These are phyloP conservation scores for Halcyon badia DNA, from an alignment of 2,797 vertebrate genomes.

Conservation along the genomic window DNA sequence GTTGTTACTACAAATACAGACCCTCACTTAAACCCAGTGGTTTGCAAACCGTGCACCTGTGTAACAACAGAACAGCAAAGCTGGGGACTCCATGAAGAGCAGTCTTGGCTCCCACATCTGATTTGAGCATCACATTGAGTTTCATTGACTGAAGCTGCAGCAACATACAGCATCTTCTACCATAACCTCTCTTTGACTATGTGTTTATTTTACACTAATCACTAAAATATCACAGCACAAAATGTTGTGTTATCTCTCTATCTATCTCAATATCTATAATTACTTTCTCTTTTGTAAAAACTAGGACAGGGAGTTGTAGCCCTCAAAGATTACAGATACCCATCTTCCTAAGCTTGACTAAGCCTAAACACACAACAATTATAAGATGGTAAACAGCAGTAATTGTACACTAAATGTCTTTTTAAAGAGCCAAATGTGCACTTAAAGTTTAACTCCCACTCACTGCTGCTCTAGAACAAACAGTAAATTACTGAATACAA, in stretches of 20 bases:
- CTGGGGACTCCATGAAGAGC: background rate
- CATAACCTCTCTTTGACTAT: background rate
- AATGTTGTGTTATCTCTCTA: slow-evolving; percentile 38
- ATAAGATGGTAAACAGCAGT: slow-evolving; percentile 68
- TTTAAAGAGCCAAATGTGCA: slow-evolving; percentile 73
- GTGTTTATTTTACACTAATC: slow-evolving; percentile 31
- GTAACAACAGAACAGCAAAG: background rate
- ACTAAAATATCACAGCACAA: slow-evolving; percentile 25
- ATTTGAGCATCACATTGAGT: background rate
- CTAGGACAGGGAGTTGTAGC: slow-evolving; percentile 62
- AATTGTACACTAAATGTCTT: slow-evolving; percentile 75
- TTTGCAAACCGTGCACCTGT: background rate
- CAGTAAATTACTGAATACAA: slow-evolving; percentile 69
- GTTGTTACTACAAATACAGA: background rate
- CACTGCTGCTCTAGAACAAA: slow-evolving; percentile 75
- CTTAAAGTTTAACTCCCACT: slow-evolving; percentile 75
- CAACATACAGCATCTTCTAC: background rate
- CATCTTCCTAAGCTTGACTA: slow-evolving; percentile 57
- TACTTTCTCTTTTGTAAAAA: slow-evolving; percentile 67
- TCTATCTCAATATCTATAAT: slow-evolving; percentile 65
- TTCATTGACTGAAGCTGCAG: background rate
- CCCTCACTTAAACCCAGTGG: background rate
- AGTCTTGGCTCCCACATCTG: background rate
- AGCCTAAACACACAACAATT: slow-evolving; percentile 68
- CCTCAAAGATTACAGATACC: slow-evolving; percentile 71